Base-by-base conservation (phyloP, 2,113 vertebrate species). In the Coracopsis vasa region DNA sequence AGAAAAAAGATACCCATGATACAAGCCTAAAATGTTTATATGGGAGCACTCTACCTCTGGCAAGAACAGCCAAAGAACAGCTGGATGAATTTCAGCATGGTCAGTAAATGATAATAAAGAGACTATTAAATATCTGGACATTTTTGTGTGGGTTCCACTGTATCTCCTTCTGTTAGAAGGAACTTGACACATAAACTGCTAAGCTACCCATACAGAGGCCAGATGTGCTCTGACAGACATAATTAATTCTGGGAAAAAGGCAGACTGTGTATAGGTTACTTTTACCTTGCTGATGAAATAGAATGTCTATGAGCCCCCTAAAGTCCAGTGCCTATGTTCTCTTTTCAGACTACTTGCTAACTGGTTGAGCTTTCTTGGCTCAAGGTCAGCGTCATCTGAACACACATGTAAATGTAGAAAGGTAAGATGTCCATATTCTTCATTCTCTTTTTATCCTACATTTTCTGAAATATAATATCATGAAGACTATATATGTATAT, bases 251-350 rank as follows among this genome's bases (percentile, higher is more conserved):
- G 31, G 31, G 33, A 23, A 50, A 58, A 75, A 45, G 37, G 13
- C 25, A 70, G 21, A 25, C 29, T 3, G 16, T 37, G 20, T 6
- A 16, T 0, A 18, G 25, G 24, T 29, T 24, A 20, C 53, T 77
- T 35, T 5, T 1, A 48, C 13, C 15, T 31, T 47, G 37, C 56
- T 65, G 29, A 35, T 83, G 31, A 28, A 65, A 77, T 4, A 14
- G 1, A 13, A 11, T 1, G 4, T 5, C 16, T 31, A 0, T 4
- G 42, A 78, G 31, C 4, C 9, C 20, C n/a, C 20, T 10, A 18
- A 77, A 58, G 13, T 4, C 4, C 48, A 56, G 27, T 0, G 1
- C 5, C 45, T 42, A 10, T 0, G 1, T 29, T 3, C 9, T 77
- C 18, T 16, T 62, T 25, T 45, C 3, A 0, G 16, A 61, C 31